Conservation (phyloP, 1,140 invertebrate species). For the Drosophila lacertosa region DNA sequence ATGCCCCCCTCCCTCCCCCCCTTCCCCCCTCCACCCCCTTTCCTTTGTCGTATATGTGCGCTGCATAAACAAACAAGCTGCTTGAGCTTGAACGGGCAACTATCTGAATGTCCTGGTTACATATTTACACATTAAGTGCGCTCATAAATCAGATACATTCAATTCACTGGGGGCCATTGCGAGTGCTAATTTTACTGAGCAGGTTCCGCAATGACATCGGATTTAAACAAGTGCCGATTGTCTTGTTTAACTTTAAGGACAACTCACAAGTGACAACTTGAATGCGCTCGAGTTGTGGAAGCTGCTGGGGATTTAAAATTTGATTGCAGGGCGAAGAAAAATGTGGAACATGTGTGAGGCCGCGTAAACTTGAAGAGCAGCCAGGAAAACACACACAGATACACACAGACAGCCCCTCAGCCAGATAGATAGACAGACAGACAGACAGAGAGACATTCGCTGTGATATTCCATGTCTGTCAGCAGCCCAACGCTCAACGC, state of each 20-base stretch:
- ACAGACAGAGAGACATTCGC: not conserved
- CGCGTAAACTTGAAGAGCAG: conserved; percentile 41
- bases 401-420: conserved; percentile 3
- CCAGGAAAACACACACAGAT: conserved; percentile 20
- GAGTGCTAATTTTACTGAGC: conserved; percentile 64
- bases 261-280: conserved; percentile 20
- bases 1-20: not conserved
- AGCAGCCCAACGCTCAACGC: conserved; percentile 36
- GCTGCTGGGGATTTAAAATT: conserved; percentile 25
- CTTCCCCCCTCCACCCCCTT: not conserved
- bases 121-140: conserved; percentile 77
- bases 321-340: conserved; percentile 16
- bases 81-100: conserved; percentile 8
- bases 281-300: not conserved
- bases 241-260: not conserved
- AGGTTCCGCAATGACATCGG: conserved; percentile 1
- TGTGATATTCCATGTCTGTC: conserved; percentile 26
- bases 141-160: conserved; percentile 78
- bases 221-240: no score
- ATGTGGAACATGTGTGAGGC: conserved; percentile 11
- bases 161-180: conserved; percentile 72
- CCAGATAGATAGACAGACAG: conserved; percentile 4
- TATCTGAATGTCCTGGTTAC: conserved; percentile 38
- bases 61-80: conserved; percentile 67
- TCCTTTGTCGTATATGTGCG: conserved; percentile 26